phyloP scores from a whole-genome alignment of 1,140 invertebrate species.

The Bombus polaris region DNA sequence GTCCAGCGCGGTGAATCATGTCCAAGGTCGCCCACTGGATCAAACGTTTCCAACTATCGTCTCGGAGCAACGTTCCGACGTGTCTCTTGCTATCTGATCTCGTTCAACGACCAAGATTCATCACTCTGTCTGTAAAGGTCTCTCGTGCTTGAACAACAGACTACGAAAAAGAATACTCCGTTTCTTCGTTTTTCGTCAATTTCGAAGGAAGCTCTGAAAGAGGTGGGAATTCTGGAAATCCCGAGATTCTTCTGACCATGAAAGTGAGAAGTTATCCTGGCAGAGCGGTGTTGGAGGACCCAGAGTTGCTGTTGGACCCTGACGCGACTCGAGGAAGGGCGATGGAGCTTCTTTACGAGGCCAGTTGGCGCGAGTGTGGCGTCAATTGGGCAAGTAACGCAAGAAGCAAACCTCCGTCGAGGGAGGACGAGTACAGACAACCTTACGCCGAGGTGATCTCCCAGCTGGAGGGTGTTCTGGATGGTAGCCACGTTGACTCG shows the following conservation, averaged over 20 bases:
- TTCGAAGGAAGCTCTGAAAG: not conserved
- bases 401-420: slow-evolving; percentile 26
- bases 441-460: slow-evolving; percentile 72
- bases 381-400: slow-evolving; percentile 74
- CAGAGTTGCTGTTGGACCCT: slow-evolving; percentile 84
- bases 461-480: slow-evolving; percentile 77
- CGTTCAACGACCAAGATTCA: not conserved
- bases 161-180: not conserved
- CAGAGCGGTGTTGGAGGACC: slow-evolving; percentile 86
- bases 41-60: slow-evolving; percentile 7
- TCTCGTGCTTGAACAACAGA: not conserved
- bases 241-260: slow-evolving; percentile 82
- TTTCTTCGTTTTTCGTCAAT: not conserved
- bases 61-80: not conserved
- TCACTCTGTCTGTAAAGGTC: not conserved
- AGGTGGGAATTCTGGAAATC: not conserved
- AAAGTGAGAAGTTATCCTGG: slow-evolving; percentile 92
- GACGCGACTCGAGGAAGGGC: slow-evolving; percentile 85
- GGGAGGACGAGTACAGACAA: slow-evolving; percentile 62
- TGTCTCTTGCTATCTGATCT: not conserved
- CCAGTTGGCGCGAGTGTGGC: slow-evolving; percentile 89
- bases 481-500: slow-evolving; percentile 67
- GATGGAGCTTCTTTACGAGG: slow-evolving; percentile 91
- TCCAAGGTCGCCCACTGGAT: not conserved
- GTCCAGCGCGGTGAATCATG: not conserved